Base-by-base conservation (phyloP, 1,140 invertebrate species). In the Hyles vespertilio region DNA sequence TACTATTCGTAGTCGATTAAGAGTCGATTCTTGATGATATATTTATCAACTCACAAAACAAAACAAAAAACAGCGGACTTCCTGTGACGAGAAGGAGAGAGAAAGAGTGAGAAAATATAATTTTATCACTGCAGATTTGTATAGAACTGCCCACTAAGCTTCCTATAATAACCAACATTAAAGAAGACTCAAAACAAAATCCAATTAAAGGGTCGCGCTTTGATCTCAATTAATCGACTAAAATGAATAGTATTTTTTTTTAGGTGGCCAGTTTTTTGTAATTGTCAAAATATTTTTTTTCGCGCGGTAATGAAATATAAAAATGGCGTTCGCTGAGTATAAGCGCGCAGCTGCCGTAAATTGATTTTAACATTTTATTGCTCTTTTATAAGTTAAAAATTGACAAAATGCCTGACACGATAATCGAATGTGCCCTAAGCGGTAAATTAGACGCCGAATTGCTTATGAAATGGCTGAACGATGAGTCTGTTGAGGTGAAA, bases 351-450 rank as follows among this genome's bases (percentile, higher is more conserved):
- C 64, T 64, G 69, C 61, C 57, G 45, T 63, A 65, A 67, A 65
- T 65, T 59, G 56, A 65, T 65, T 57, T 61, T 58, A 58, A 48
- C 4, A 10, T 66, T 59, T 67, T 63, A 63, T 65, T 32, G 51
- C 63, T 71, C 68, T 67, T 66, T 57, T 65, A 60, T 55, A 69
- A 67, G 51, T 52, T 50, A 11, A 6, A 49, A 58, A 56, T 44
- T 52, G 45, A 45, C 10, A 82, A 82, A 81, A 87, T 84, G 81
- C 67, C 79, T 56, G 82, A 79, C 60, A 77, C 75, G 64, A 79
- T 87, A 59, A 81, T 87, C 59, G 79, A 84, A 76, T 81, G 72
- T 79, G 77, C 77, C 48, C 65, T 87, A 54, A 77, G 60, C 7
- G 83, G 77, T 57, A 81, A 84, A 70, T 67, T 87, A 58, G 75